Base-by-base conservation (phyloP, 2,113 vertebrate genomes). In the human region DNA sequence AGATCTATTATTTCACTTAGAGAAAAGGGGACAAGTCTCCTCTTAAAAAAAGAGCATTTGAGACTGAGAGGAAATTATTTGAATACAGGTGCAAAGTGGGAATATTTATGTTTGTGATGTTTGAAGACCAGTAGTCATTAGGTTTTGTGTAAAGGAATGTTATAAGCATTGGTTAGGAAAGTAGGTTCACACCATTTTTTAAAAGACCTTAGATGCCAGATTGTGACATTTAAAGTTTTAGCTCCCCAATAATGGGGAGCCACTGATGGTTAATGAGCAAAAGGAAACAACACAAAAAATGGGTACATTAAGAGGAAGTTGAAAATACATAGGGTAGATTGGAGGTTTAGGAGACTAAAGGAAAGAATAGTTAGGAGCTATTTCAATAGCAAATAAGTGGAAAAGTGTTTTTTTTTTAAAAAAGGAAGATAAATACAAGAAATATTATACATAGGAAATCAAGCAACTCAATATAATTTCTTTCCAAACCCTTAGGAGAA, bases 401-500 rank as follows among this genome's bases (percentile, higher is more conserved):
- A 22, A 52, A 70, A 68, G 16, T 68, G 5, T 87, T 25, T 61
- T 86, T 48, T 82, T 73, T 79, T 14, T 8, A 32, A 50, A 66
- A 81, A 86, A 57, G 38, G 59, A 91, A 16, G 1, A 70, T 76
- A 82, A 52, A 27, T 66, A 5, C 32, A 80, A 70, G 48, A 64
- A 83, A 92, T 48, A 75, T 78, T 59, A 75, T 89, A 64, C 64
- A 72, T 79, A 1, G 17, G n/a, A 93, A 95, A 90, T 72, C 43
- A 93, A 90, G 35, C 10, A 83, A 79, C 89, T 92, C 70, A 55
- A 32, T 86, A 81, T 55, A 20, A 68, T 73, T 95, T 90, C 45
- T 90, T 95, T 89, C 52, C 10, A 94, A 88, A 64, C 4, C 12
- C 32, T 91, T 68, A 66, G 17, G 40, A 96, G 10, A 83, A 90